These are phyloP conservation scores for Drosophila nr. perissopoda DNA, from an alignment of 2,888 invertebrate species.

Conservation along the genomic window DNA sequence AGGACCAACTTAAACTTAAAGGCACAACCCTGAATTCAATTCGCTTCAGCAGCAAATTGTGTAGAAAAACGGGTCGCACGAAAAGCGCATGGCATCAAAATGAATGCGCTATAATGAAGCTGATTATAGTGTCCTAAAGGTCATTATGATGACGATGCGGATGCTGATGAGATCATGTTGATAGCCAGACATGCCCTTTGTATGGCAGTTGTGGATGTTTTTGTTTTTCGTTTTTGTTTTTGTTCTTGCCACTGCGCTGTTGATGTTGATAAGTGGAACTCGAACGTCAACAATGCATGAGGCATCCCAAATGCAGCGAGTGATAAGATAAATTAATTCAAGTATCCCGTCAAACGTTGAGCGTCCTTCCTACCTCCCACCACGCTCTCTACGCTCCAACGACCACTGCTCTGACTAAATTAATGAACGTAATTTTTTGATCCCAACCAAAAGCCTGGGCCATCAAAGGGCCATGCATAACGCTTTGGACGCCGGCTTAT, in stretches of 20 bases:
- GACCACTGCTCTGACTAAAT: slow-evolving; percentile 19
- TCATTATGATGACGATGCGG: slow-evolving; percentile 17
- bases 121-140: slow-evolving; percentile 35
- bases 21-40: slow-evolving; percentile 57
- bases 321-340: slow-evolving; percentile 79
- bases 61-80: slow-evolving; percentile 60
- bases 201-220: slow-evolving; percentile 18
- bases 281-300: slow-evolving; percentile 74
- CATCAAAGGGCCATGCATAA: slow-evolving; percentile 69
- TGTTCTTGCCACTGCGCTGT: slow-evolving; percentile 15
- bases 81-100: slow-evolving; percentile 70
- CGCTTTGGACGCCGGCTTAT: slow-evolving; percentile 67
- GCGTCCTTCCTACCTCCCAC: not conserved
- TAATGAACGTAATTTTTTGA: slow-evolving; percentile 67
- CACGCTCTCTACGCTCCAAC: not conserved
- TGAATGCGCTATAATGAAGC: slow-evolving; percentile 67
- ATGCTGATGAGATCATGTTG: slow-evolving; percentile 37
- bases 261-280: slow-evolving; percentile 74
- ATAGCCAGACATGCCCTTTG: slow-evolving; percentile 32
- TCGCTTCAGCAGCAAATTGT: slow-evolving; percentile 62
- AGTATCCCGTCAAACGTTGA: slow-evolving; percentile 36
- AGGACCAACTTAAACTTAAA: slow-evolving; percentile 56
- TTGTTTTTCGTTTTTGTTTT: slow-evolving; percentile 11
- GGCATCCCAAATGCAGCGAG: slow-evolving; percentile 51
- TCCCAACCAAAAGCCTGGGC: slow-evolving; percentile 3